Percentiles rank a stretch among this genome's conserved stretches.
Conservation (phyloP, 2,113 vertebrate genomes). For the Vanacampus margaritifer region DNA sequence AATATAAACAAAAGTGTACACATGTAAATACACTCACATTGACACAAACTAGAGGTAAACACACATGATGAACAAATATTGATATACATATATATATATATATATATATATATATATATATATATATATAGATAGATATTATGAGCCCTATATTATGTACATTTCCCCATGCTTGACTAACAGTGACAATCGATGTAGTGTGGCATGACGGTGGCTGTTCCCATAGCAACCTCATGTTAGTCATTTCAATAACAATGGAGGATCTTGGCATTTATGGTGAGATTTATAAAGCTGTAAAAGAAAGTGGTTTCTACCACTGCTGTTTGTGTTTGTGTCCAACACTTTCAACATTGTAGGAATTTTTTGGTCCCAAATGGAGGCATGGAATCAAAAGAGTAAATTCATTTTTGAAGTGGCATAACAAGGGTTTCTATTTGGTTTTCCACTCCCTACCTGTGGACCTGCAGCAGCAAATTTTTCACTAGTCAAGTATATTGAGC, state of each 20-base stretch:
- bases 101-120: too few relatives aligned
- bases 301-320: conserved; percentile 33
- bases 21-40: neutral
- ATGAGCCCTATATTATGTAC: too few relatives aligned
- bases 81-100: too few relatives aligned
- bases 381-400: neutral
- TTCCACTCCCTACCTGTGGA: too few relatives aligned
- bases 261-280: conserved; percentile 51
- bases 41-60: too few relatives aligned
- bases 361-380: neutral
- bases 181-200: conserved; percentile 4
- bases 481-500: neutral
- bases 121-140: too few relatives aligned
- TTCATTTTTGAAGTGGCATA: too few relatives aligned
- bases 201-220: conserved; percentile 30
- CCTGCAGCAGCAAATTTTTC: too few relatives aligned
- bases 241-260: conserved; percentile 59
- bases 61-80: too few relatives aligned
- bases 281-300: conserved; percentile 53
- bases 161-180: conserved; percentile 40
- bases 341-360: neutral
- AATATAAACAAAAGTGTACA: conserved; percentile 5
- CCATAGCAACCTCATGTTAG: conserved; percentile 54
- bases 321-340: conserved; percentile 4
- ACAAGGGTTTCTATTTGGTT: too few relatives aligned